Conservation (phyloP, 2,888 invertebrate species). For the Hyposoter dolosus region DNA sequence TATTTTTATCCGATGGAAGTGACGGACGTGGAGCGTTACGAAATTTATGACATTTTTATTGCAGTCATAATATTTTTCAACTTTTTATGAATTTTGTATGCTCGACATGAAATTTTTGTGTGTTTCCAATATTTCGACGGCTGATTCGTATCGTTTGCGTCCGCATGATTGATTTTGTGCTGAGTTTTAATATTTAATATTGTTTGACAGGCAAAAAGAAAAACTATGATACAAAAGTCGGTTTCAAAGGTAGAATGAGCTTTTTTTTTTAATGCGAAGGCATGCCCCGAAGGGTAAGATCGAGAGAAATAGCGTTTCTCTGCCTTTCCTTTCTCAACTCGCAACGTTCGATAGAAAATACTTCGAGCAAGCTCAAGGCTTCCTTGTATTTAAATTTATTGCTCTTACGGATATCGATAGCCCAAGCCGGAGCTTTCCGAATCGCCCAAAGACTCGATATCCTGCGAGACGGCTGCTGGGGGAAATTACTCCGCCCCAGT, state of each 20-base stretch:
- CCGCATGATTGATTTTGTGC: constrained; percentile 39
- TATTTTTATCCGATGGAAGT: background rate
- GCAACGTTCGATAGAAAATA: constrained; percentile 23
- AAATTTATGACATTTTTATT: background rate
- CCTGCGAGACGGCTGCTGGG: constrained; percentile 43
- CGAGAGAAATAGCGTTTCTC: constrained; percentile 21
- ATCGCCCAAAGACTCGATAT: constrained; percentile 57
- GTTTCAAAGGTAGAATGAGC: constrained; percentile 13
- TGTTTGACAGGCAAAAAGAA: constrained; percentile 21
- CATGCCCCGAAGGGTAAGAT: constrained; percentile 15
- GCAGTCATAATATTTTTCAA: background rate
- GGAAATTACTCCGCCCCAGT: constrained; percentile 56
- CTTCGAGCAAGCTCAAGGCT: constrained; percentile 13
- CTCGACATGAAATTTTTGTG: background rate
- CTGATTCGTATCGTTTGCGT: constrained; percentile 10
- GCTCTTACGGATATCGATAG: constrained; percentile 63
- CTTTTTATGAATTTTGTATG: background rate
- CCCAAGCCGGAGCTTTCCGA: constrained; percentile 34
- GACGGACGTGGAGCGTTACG: background rate
- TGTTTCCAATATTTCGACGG: background rate
- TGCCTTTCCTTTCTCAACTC: constrained; percentile 8
- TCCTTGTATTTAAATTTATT: constrained; percentile 67
- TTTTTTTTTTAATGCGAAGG: background rate
- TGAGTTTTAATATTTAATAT: constrained; percentile 57
- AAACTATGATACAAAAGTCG: background rate